These are phyloP conservation scores for Phoronis australis DNA, from an alignment of 2,888 invertebrate genomes.

Conservation along the genomic window DNA sequence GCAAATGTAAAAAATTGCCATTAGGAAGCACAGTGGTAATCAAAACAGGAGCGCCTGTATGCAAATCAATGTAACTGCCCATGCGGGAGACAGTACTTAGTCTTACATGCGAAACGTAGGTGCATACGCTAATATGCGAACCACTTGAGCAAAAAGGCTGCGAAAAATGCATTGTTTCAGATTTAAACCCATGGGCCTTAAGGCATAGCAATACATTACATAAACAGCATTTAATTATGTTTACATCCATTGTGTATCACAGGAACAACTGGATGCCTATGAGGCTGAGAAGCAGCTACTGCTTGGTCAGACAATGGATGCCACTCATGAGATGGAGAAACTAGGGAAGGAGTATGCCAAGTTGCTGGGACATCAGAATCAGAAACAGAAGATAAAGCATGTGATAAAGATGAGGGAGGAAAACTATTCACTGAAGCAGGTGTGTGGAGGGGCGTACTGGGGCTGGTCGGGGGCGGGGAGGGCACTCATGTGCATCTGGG, in stretches of 20 bases:
- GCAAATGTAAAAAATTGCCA: no score
- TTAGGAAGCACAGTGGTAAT: no score
- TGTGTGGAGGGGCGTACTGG: slow-evolving; percentile 17
- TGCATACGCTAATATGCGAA: no score
- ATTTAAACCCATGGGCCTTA: no score
- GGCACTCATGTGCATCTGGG: no score
- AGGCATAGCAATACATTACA: background rate
- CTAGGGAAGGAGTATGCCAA: slow-evolving; percentile 60
- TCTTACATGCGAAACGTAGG: no score
- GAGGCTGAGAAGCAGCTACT: slow-evolving; percentile 54
- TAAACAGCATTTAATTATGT: background rate
- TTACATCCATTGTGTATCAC: slow-evolving; percentile 31
- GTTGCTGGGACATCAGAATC: slow-evolving; percentile 63
- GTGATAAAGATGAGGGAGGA: slow-evolving; percentile 51
- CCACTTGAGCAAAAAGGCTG: no score
- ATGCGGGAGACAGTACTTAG: no score
- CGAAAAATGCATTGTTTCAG: no score
- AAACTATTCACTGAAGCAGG: slow-evolving; percentile 37
- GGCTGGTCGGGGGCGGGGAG: no score
- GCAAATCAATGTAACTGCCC: no score
- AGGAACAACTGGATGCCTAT: slow-evolving; percentile 56
- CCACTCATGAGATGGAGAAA: slow-evolving; percentile 55
- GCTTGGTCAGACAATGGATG: slow-evolving; percentile 42
- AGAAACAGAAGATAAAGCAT: slow-evolving; percentile 63
- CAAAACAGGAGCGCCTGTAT: no score